Evolutionary conservation across 2,888 invertebrate species (phyloP).

Genomic region (Pilophorus perplexus): DNA sequence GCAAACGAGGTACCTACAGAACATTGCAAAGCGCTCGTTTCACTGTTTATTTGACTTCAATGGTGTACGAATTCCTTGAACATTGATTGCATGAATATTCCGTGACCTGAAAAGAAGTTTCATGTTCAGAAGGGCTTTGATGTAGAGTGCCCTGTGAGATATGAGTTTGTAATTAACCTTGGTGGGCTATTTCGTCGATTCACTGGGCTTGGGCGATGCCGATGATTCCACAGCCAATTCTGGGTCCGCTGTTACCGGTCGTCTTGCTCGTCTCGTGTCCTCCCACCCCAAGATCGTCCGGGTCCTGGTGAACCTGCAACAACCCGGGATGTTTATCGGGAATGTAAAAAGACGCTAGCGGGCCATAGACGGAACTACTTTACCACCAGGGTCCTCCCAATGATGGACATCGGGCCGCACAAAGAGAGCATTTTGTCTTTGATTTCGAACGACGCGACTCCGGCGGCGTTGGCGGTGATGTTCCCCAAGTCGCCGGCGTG

Average conservation of each 20-base stretch:
- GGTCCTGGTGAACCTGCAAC: constrained; percentile 74
- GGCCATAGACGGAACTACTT: too few relatives aligned
- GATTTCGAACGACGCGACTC: constrained; percentile 66
- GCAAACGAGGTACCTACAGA: too few relatives aligned
- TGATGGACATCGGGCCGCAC: constrained; percentile 68
- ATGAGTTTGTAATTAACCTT: not conserved
- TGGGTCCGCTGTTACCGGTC: constrained; percentile 92
- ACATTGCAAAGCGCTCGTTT: too few relatives aligned
- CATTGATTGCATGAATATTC: too few relatives aligned
- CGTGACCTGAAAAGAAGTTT: too few relatives aligned
- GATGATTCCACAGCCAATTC: constrained; percentile 83
- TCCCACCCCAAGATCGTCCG: constrained; percentile 85
- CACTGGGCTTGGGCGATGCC: constrained; percentile 57
- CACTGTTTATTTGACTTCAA: too few relatives aligned
- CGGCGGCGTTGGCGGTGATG: constrained; percentile 63
- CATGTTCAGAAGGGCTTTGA: too few relatives aligned
- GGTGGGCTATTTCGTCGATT: not conserved
- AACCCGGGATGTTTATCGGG: too few relatives aligned
- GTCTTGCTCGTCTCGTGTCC: constrained; percentile 87
- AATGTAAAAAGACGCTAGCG: too few relatives aligned
- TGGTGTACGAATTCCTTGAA: too few relatives aligned
- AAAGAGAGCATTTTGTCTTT: constrained; percentile 65
- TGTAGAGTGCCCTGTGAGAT: too few relatives aligned
- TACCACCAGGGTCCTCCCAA: constrained; percentile 58
- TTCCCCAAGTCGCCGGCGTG: constrained; percentile 93